phyloP scores from a whole-genome alignment of 2,888 invertebrate genomes.

The Oxystoma pomonae region DNA sequence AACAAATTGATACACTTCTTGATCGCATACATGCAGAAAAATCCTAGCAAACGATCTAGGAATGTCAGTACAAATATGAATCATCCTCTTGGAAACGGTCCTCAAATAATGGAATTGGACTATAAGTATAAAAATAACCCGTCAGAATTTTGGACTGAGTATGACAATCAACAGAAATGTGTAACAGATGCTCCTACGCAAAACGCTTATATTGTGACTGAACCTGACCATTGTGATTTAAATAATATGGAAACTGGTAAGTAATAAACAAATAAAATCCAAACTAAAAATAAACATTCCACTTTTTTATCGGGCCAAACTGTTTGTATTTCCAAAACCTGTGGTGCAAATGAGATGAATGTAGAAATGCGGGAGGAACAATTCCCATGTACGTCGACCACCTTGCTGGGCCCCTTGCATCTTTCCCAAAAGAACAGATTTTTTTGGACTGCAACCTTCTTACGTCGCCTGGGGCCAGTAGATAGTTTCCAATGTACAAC shows the following conservation, averaged over 20 bases:
- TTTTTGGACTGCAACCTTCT: no score
- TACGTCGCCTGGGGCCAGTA: no score
- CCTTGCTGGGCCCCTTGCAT: no score
- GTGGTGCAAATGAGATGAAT: no score
- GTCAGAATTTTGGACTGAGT: conserved; percentile 22
- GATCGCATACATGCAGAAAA: conserved; percentile 33
- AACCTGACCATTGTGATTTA: conserved; percentile 18
- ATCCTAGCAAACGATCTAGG: conserved; percentile 25
- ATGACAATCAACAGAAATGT: conserved; percentile 15
- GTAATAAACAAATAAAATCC: no score
- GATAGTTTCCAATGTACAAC: no score
- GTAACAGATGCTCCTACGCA: conserved; percentile 1
- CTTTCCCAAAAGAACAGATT: no score
- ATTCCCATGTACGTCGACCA: no score
- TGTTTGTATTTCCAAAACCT: no score
- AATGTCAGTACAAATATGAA: conserved; percentile 18
- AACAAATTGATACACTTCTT: conserved; percentile 36
- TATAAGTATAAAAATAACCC: conserved; percentile 22
- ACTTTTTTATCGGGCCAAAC: no score
- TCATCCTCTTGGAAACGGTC: conserved; percentile 27
- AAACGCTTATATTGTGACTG: conserved; percentile 23
- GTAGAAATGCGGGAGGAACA: no score
- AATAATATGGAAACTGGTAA: conserved; percentile 10
- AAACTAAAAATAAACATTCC: no score
- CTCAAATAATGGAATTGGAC: conserved; percentile 30